Conservation (phyloP, 2,888 invertebrate genomes). For the Ypsolopha sequella region DNA sequence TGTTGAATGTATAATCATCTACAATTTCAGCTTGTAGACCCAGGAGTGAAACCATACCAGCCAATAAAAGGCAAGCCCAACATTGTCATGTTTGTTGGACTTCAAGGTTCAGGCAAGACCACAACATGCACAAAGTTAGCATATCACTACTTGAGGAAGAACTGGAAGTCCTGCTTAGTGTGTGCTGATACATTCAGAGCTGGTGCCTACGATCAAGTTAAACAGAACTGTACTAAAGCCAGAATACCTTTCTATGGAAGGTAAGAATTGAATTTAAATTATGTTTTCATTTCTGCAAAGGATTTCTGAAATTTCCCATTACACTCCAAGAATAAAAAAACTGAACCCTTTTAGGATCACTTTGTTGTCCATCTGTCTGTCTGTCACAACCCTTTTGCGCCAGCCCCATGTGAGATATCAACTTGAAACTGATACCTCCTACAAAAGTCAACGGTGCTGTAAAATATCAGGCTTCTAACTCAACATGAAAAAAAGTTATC, state of each 20-base stretch:
- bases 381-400: too few relatives aligned
- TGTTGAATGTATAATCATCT: neutral
- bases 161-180: slow-evolving; percentile 98
- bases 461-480: too few relatives aligned
- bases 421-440: too few relatives aligned
- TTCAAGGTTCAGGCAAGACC: slow-evolving; percentile 99
- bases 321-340: too few relatives aligned
- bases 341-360: too few relatives aligned
- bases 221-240: slow-evolving; percentile 99
- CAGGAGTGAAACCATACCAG: slow-evolving; percentile 96
- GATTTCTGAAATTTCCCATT: too few relatives aligned
- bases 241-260: slow-evolving; percentile 99
- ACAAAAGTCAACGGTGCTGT: too few relatives aligned
- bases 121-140: slow-evolving; percentile 99
- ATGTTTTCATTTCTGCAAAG: too few relatives aligned
- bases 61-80: slow-evolving; percentile 96
- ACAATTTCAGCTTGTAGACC: slow-evolving; percentile 86
- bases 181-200: slow-evolving; percentile 99
- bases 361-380: too few relatives aligned
- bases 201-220: slow-evolving; percentile 99
- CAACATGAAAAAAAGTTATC: too few relatives aligned
- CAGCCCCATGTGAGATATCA: too few relatives aligned
- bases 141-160: slow-evolving; percentile 98
- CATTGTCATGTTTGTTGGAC: slow-evolving; percentile 99
- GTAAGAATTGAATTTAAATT: slow-evolving; percentile 68